Conservation (phyloP, 2,113 vertebrate species). For the Psittacula cyanocephala region DNA sequence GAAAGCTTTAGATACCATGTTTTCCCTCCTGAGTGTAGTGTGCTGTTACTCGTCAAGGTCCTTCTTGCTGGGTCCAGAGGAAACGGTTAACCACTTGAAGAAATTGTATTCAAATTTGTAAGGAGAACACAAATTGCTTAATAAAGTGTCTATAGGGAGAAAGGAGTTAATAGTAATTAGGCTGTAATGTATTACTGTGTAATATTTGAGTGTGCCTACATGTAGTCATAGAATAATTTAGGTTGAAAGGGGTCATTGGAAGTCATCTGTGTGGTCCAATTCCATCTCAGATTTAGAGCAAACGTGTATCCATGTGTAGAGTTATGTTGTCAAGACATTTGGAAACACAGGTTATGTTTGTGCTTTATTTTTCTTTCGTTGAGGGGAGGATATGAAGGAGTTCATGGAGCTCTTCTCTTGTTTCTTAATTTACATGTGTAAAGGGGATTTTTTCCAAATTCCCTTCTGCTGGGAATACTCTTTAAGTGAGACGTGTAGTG, state of each 20-base stretch:
- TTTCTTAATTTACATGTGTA: neutral
- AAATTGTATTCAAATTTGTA: neutral
- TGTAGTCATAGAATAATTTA: neutral
- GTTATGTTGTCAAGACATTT: neutral
- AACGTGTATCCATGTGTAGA: fast-evolving
- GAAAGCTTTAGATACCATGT: neutral
- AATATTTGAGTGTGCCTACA: neutral
- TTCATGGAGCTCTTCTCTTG: neutral
- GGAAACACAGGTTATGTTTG: neutral
- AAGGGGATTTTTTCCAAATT: neutral
- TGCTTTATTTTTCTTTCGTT: neutral
- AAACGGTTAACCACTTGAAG: neutral
- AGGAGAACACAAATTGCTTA: neutral
- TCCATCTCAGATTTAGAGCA: neutral
- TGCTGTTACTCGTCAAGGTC: neutral
- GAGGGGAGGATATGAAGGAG: neutral
- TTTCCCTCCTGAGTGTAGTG: neutral
- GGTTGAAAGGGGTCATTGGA: neutral
- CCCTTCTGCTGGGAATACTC: neutral
- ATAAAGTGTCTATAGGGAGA: neutral
- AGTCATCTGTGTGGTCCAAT: neutral
- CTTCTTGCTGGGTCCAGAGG: neutral
- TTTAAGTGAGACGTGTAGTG: neutral
- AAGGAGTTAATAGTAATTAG: neutral
- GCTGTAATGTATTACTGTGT: neutral